A percentile compares a stretch with the other conserved stretches of the same genome.
phyloP scores from a whole-genome alignment of 2,888 invertebrate species.

The Eupithecia subumbrata region DNA sequence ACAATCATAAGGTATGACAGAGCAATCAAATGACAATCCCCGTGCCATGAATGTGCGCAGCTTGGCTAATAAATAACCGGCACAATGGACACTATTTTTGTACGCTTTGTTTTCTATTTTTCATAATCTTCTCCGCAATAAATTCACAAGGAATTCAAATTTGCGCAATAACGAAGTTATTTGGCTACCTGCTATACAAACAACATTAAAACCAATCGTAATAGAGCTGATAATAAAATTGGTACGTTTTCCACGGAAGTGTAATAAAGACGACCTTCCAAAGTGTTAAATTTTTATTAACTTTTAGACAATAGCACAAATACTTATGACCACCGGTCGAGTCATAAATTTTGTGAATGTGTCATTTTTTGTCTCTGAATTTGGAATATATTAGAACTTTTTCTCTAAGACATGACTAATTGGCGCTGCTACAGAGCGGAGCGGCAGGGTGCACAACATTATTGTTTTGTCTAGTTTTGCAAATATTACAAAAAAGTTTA shows the following conservation, averaged over 20 bases:
- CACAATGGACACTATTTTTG: conserved; percentile 37
- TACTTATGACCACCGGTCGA: conserved; percentile 62
- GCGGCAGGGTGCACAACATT: conserved; percentile 70
- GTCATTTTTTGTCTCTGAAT: conserved; percentile 69
- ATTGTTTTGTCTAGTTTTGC: conserved; percentile 73
- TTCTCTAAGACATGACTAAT: conserved; percentile 77
- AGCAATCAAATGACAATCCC: conserved; percentile 11
- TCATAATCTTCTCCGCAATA: conserved; percentile 36
- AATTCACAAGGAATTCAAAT: conserved; percentile 38
- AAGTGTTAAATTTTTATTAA: conserved; percentile 78
- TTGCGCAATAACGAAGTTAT: conserved; percentile 44
- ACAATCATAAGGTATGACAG: conserved; percentile 12
- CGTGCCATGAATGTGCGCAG: conserved; percentile 30
- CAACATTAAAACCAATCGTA: conserved; percentile 44
- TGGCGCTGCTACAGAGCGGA: conserved; percentile 64
- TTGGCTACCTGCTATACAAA: conserved; percentile 51
- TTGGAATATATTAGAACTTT: conserved; percentile 68
- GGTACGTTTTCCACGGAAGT: conserved; percentile 56
- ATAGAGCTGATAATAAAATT: conserved; percentile 48
- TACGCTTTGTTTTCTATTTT: conserved; percentile 34
- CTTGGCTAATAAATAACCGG: conserved; percentile 36
- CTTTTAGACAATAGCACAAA: conserved; percentile 70
- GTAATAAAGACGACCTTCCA: conserved; percentile 65
- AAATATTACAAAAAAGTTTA: conserved; percentile 83
- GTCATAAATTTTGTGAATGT: conserved; percentile 73